Percentiles rank a stretch among this genome's conserved stretches.
phyloP scores from a whole-genome alignment of 2,113 vertebrate species.

The Harpagus bidentatus region DNA sequence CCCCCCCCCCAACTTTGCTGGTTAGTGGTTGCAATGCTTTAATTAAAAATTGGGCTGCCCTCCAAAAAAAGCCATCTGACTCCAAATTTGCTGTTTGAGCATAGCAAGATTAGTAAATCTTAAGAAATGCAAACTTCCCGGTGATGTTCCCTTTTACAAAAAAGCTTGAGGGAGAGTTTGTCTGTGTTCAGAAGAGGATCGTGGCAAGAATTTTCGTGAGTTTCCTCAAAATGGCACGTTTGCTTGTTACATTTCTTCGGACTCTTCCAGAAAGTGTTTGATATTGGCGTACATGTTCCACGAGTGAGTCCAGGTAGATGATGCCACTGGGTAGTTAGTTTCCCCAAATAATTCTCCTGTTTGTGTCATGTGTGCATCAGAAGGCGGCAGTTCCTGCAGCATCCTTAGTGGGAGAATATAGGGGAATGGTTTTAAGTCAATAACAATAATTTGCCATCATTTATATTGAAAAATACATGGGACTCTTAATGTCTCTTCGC shows the following conservation, averaged over 20 bases:
- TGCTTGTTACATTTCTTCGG: background rate
- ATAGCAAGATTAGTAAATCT: background rate
- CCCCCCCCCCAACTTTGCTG: background rate
- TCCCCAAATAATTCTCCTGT: background rate
- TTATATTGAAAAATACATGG: background rate
- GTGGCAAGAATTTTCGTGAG: background rate
- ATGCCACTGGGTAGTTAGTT: background rate
- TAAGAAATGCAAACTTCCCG: background rate
- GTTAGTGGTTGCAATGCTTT: background rate
- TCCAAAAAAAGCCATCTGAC: background rate
- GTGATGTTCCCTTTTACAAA: background rate
- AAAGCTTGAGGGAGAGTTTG: background rate
- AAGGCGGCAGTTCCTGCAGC: background rate
- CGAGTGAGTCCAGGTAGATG: background rate
- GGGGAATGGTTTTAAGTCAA: background rate
- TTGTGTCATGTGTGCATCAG: background rate
- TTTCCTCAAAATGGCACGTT: background rate
- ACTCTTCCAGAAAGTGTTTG: background rate
- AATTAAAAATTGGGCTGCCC: background rate
- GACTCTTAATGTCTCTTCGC: background rate
- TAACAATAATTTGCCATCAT: background rate
- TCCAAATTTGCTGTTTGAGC: background rate
- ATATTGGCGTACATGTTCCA: fast-evolving
- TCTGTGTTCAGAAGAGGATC: background rate
- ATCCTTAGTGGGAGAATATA: background rate